Evolutionary conservation across 2,888 invertebrate species (phyloP).

Genomic region (Perdita meconis): DNA sequence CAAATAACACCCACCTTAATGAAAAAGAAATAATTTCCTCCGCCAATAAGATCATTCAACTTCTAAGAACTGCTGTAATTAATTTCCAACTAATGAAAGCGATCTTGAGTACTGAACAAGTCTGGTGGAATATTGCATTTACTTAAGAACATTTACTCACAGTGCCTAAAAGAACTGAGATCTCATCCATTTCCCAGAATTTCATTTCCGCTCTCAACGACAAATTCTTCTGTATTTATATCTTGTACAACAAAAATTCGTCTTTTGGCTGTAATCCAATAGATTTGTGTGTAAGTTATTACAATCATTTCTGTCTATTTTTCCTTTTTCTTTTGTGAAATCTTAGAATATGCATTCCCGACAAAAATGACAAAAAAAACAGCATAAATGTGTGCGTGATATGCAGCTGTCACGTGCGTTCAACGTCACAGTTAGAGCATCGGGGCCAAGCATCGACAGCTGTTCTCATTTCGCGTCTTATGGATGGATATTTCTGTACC

Average conservation of each 20-base stretch:
- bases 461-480: slow-evolving; percentile 65
- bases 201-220: neutral
- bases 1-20: too few relatives aligned
- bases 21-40: too few relatives aligned
- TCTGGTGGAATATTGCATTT: neutral
- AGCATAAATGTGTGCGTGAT: slow-evolving; percentile 46
- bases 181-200: neutral
- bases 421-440: slow-evolving; percentile 57
- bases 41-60: too few relatives aligned
- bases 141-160: neutral
- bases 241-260: neutral
- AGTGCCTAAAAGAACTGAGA: neutral
- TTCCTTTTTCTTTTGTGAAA: neutral
- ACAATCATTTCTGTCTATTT: slow-evolving; percentile 23
- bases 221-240: neutral
- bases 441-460: slow-evolving; percentile 70
- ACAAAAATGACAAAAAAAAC: slow-evolving; percentile 53
- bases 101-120: too few relatives aligned
- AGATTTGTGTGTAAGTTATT: slow-evolving; percentile 37
- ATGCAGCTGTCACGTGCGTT: slow-evolving; percentile 62
- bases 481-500: slow-evolving; percentile 64
- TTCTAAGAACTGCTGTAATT: too few relatives aligned
- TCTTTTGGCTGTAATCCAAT: slow-evolving; percentile 32
- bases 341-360: slow-evolving; percentile 18
- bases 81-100: too few relatives aligned